Conservation (phyloP, 1,140 invertebrate genomes). For the Anastrepha ludens region DNA sequence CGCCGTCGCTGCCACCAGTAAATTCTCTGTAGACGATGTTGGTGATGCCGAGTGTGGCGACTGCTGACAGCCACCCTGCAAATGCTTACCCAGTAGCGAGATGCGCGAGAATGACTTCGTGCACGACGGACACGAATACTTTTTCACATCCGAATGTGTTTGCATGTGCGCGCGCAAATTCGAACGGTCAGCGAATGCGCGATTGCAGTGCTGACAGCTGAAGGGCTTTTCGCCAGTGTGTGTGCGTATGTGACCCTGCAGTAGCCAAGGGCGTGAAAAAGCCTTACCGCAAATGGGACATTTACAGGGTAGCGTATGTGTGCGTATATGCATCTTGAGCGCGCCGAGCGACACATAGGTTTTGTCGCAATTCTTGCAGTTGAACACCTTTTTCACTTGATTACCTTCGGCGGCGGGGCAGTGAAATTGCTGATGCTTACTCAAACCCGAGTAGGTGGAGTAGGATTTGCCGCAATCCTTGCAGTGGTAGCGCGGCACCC, state of each 20-base stretch:
- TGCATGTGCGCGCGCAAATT: slow-evolving; percentile 97
- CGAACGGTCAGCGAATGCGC: slow-evolving; percentile 96
- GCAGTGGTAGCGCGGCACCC: slow-evolving; percentile 86
- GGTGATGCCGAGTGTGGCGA: slow-evolving; percentile 57
- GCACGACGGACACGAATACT: slow-evolving; percentile 94
- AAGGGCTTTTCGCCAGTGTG: slow-evolving; percentile 98
- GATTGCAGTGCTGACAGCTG: slow-evolving; percentile 93
- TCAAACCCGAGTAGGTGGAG: slow-evolving; percentile 95
- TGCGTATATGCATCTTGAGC: slow-evolving; percentile 98
- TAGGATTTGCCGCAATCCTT: slow-evolving; percentile 95
- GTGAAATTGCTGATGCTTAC: slow-evolving; percentile 97
- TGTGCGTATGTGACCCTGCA: slow-evolving; percentile 95
- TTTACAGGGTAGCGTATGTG: slow-evolving; percentile 98
- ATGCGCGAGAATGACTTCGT: slow-evolving; percentile 97
- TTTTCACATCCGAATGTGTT: slow-evolving; percentile 98
- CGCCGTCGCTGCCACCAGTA: slow-evolving; percentile 28
- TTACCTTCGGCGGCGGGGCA: slow-evolving; percentile 89
- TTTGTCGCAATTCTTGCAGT: slow-evolving; percentile 97
- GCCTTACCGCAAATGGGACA: slow-evolving; percentile 97
- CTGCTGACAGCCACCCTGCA: slow-evolving; percentile 87
- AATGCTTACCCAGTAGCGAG: slow-evolving; percentile 95
- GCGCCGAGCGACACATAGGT: slow-evolving; percentile 96
- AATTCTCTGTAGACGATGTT: slow-evolving; percentile 35
- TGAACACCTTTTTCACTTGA: slow-evolving; percentile 92
- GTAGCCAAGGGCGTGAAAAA: slow-evolving; percentile 96